Base-by-base conservation (phyloP, 2,888 invertebrate species). In the Spilarctia lutea region DNA sequence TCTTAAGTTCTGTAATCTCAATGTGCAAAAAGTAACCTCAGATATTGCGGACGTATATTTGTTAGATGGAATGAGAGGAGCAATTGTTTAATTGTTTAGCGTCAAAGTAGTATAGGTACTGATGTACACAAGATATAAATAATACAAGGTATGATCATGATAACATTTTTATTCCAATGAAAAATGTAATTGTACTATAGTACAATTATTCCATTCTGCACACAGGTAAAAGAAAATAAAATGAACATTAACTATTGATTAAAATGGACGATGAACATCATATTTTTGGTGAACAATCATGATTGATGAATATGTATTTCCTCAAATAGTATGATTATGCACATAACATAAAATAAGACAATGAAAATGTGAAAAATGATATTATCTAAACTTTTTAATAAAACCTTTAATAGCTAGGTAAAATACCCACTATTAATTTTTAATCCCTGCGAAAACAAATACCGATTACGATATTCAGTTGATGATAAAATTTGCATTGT, bases 131-230 rank as follows among this genome's bases (percentile, higher is more conserved):
- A 6, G 42, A 20, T 71, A 78, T 74, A 78, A 35, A 30, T 77
- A 82, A 82, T 76, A 83, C 78, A 77, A 75, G 75, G 68, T 71
- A 75, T 77, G 79, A 74, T 72, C 80, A 81, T 83, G 80, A 82
- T 80, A 82, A 80, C 80, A 80, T 79, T 79, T 85, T 85, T 87
- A 87, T 88, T 86, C 73, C 79, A 86, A 86, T 87, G 84, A 81
- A 74, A 75, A 66, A 76, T 81, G 81, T 83, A 85, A 82, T 80
- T 75, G 72, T 80, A 79, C 65, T 77, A 74, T 71, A 79, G 65
- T 80, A 80, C 77, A 80, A 81, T 45, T 45, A 75, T 72, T 76
- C 69, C 73, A 76, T 65, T 76, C 70, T 76, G 71, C 72, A 76
- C 67, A 75, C 76, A 76, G 42, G 48, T 75, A 77, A 81, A 83